phyloP scores from a whole-genome alignment of 2,113 vertebrate species.

The Xiphias gladius region DNA sequence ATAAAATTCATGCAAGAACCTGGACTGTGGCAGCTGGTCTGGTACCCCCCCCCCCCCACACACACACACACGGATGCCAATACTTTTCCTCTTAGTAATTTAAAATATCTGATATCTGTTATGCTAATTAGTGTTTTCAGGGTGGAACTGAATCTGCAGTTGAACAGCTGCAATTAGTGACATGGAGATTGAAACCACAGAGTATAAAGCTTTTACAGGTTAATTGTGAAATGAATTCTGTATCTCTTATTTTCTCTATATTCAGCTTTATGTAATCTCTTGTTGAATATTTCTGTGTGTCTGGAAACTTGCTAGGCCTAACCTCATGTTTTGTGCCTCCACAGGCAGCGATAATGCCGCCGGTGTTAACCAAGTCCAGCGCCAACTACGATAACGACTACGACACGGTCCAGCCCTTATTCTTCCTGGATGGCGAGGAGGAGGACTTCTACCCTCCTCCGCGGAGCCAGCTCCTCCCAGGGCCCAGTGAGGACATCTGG shows the following conservation, averaged over 20 bases:
- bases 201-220: not conserved
- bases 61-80: no score
- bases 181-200: not conserved
- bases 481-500: constrained; percentile 92
- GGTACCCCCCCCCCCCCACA: not conserved
- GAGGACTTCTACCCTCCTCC: constrained; percentile 92
- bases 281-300: no score
- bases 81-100: not conserved
- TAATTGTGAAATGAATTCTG: not conserved
- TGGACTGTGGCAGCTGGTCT: not conserved
- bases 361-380: constrained; percentile 83
- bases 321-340: not conserved
- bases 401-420: constrained; percentile 91
- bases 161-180: no score
- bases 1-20: not conserved
- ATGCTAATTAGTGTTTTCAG: not conserved
- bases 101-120: not conserved
- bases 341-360: constrained; percentile 83
- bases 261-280: no score
- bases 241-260: not conserved
- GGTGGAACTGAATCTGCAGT: not conserved
- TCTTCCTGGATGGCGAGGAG: constrained; percentile 90
- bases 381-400: constrained; percentile 93
- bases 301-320: no score
- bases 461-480: constrained; percentile 85